Conservation (phyloP, 2,113 vertebrate species). For the Macrotus californicus region DNA sequence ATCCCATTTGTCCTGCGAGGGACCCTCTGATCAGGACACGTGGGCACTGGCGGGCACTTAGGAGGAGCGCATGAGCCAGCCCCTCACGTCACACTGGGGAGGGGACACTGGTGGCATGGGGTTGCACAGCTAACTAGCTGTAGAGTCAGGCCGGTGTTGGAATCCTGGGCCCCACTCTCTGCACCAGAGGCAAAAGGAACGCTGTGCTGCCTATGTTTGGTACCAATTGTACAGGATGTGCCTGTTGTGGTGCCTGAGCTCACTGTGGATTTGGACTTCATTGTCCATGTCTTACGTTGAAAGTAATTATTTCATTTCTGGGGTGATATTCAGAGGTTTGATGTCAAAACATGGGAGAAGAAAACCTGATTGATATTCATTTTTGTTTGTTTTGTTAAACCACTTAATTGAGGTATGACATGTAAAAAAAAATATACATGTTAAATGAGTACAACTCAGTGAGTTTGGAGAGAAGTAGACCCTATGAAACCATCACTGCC, state of each 20-base stretch:
- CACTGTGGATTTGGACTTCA: not conserved
- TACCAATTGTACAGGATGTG: not conserved
- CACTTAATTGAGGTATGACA: too few species aligned
- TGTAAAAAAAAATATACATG: not conserved
- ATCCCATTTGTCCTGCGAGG: not conserved
- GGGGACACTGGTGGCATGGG: not conserved
- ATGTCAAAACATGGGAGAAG: not conserved
- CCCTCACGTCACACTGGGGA: not conserved
- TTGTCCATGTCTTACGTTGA: not conserved
- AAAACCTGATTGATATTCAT: too few species aligned
- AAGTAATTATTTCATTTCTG: not conserved
- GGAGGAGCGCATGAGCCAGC: not conserved
- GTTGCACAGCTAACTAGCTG: not conserved
- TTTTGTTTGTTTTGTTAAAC: not conserved
- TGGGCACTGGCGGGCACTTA: not conserved
- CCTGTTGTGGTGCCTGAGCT: accelerated
- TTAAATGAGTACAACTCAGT: too few species aligned
- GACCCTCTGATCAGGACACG: not conserved
- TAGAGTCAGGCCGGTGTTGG: not conserved
- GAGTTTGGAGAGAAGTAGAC: not conserved
- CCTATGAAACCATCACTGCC: not conserved
- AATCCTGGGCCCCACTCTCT: not conserved
- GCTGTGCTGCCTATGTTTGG: not conserved
- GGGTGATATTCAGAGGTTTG: not conserved
- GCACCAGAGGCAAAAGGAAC: not conserved